Conservation (phyloP, 2,113 vertebrate species). For the Seriola rivoliana region DNA sequence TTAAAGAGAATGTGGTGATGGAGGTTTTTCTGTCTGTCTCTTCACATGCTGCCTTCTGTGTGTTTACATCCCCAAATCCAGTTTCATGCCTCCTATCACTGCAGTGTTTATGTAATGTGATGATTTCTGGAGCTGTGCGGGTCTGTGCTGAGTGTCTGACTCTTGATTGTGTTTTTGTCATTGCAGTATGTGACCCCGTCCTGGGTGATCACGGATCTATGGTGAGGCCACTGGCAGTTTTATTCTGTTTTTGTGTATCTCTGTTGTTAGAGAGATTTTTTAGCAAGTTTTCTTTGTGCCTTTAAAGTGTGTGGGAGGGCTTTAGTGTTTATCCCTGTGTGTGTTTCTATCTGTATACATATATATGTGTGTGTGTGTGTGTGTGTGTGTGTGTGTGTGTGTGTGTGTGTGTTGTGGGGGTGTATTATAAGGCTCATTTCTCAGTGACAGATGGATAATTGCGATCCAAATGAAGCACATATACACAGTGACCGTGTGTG, state of each 20-base stretch:
- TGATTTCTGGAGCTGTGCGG: not conserved
- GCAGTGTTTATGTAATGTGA: constrained; percentile 27
- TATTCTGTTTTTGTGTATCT: not conserved
- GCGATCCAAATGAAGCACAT: constrained; percentile 39
- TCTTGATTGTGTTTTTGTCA: constrained; percentile 35
- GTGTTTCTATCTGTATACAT: not conserved
- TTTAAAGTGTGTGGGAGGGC: constrained; percentile 39
- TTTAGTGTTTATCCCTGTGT: constrained; percentile 5
- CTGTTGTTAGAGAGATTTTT: not conserved
- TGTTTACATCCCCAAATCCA: constrained; percentile 23
- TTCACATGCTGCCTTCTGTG: not conserved
- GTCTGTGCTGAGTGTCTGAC: constrained; percentile 10
- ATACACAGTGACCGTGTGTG: constrained; percentile 49
- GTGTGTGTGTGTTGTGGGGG: constrained; percentile 16
- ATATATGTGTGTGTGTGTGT: not conserved
- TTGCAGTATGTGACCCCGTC: constrained; percentile 96
- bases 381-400: not conserved
- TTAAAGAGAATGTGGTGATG: not conserved
- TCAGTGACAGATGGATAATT: constrained; percentile 59
- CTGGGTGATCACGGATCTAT: constrained; percentile 99
- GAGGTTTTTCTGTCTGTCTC: not conserved
- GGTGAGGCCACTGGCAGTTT: constrained; percentile 83
- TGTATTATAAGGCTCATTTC: constrained; percentile 50
- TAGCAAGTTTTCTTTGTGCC: not conserved
- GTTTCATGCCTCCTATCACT: constrained; percentile 36